These are phyloP conservation scores for Lycaon pictus DNA, from an alignment of 2,113 vertebrate genomes.

Conservation along the genomic window DNA sequence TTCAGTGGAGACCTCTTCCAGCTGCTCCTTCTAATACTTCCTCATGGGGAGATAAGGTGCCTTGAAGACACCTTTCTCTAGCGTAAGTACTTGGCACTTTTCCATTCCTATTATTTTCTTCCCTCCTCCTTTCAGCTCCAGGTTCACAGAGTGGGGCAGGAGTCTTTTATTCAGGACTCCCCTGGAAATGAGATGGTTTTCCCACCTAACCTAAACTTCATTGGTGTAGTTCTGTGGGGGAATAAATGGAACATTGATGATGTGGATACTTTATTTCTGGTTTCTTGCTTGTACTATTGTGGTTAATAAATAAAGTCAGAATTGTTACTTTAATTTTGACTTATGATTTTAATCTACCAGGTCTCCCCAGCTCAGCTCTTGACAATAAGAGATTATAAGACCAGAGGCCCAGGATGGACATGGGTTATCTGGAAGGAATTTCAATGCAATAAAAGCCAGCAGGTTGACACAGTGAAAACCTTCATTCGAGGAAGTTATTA, in stretches of 20 bases:
- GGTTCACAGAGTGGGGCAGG: neutral
- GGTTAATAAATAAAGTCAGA: neutral
- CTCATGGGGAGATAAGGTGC: neutral
- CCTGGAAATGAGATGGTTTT: neutral
- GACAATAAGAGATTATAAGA: neutral
- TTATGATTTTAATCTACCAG: neutral
- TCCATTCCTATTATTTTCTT: neutral
- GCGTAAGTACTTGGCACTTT: fast-evolving
- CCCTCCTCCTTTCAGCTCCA: fast-evolving
- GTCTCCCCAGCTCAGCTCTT: neutral
- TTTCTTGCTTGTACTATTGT: neutral
- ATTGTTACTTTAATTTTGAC: neutral
- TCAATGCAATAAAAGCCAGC: neutral
- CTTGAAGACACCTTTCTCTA: neutral
- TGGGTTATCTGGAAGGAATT: neutral
- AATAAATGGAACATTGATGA: neutral
- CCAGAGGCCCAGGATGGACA: neutral
- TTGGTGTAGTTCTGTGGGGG: no score
- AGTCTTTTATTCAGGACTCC: neutral
- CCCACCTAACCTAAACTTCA: fast-evolving
- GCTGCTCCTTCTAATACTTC: neutral
- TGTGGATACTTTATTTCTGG: neutral
- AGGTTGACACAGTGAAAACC: neutral
- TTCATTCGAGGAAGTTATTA: neutral
- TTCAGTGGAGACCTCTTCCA: fast-evolving